Evolutionary conservation across 2,113 vertebrate genomes (phyloP).

Genomic region (Puma concolor): DNA sequence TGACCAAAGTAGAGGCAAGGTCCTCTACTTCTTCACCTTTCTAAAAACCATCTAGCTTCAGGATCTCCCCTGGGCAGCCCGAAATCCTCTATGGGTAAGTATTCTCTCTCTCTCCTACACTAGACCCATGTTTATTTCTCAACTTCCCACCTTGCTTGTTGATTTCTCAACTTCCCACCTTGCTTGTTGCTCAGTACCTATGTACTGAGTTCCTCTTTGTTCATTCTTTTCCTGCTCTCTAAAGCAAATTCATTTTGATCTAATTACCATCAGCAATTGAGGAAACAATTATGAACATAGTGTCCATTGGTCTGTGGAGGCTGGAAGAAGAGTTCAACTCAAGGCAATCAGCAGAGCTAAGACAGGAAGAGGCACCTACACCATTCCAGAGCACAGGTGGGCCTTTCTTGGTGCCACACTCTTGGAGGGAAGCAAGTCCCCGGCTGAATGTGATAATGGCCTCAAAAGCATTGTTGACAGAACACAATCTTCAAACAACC

Average conservation of each 20-base stretch:
- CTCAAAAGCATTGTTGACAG: background rate
- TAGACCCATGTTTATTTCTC: background rate
- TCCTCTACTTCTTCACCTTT: background rate
- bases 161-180: background rate
- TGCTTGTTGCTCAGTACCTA: background rate
- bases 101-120: background rate
- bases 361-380: background rate
- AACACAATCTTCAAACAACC: background rate
- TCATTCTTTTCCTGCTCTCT: background rate
- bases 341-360: background rate
- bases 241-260: background rate
- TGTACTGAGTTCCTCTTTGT: background rate
- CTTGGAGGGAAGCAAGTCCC: background rate
- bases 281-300: background rate
- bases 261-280: background rate
- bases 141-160: background rate
- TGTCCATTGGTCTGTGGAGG: background rate
- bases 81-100: fast-evolving
- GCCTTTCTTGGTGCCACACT: background rate
- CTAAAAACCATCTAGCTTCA: background rate
- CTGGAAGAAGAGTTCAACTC: background rate
- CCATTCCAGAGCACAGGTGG: background rate
- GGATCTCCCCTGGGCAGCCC: background rate
- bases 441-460: fast-evolving
- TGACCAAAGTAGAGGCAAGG: background rate